Percentiles rank a stretch among this genome's conserved stretches.
These are phyloP conservation scores for Cathartes aura DNA, from an alignment of 2,113 vertebrate species.

Conservation along the genomic window DNA sequence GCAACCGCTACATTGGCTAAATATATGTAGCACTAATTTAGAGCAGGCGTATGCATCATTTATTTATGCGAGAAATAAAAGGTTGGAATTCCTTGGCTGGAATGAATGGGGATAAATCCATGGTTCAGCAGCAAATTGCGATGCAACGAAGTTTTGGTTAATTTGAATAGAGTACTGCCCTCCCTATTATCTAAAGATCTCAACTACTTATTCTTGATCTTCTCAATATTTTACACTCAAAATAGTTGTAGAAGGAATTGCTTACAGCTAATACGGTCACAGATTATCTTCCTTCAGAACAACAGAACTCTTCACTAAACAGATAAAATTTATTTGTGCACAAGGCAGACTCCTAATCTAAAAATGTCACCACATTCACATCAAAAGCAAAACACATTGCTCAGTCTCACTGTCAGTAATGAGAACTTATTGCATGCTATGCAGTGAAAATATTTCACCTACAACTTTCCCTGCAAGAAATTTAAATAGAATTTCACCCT, in stretches of 20 bases:
- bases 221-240: not conserved
- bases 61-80: not conserved
- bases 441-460: not conserved
- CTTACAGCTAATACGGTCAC: not conserved
- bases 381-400: not conserved
- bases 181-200: not conserved
- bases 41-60: not conserved
- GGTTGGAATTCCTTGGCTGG: not conserved
- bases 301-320: not conserved
- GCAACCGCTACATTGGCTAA: not conserved
- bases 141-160: not conserved
- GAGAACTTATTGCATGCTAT: not conserved
- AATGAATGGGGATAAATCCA: not conserved
- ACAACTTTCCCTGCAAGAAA: not conserved
- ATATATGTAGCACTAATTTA: not conserved
- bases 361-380: not conserved
- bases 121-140: not conserved
- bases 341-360: not conserved
- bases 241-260: not conserved
- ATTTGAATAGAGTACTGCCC: not conserved
- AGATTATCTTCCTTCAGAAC: not conserved
- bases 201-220: not conserved
- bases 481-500: not conserved
- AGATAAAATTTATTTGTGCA: not conserved
- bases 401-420: not conserved